These are phyloP conservation scores for Heteropelma amictum DNA, from an alignment of 2,888 invertebrate species.

Conservation along the genomic window DNA sequence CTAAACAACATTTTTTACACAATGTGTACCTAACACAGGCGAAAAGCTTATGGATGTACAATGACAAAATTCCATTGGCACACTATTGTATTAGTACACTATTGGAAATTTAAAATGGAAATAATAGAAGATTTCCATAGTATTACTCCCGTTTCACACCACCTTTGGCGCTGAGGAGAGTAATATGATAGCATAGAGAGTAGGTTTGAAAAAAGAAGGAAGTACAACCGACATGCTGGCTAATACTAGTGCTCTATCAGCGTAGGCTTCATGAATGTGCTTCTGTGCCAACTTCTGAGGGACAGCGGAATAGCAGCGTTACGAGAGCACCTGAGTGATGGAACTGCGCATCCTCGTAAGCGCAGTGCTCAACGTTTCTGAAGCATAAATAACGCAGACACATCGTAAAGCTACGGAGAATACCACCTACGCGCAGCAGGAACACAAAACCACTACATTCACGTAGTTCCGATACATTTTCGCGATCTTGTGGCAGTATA, in stretches of 20 bases:
- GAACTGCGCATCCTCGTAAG: constrained; percentile 27
- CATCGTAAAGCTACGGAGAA: constrained; percentile 65
- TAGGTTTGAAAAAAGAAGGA: constrained; percentile 13
- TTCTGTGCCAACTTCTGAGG: constrained; percentile 25
- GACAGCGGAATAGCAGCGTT: neutral
- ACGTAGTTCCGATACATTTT: constrained; percentile 72
- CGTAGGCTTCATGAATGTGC: constrained; percentile 63
- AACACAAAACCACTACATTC: constrained; percentile 58
- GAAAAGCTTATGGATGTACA: constrained; percentile 17
- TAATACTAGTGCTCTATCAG: neutral
- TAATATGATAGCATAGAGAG: constrained; percentile 28
- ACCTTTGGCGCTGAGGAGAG: too few species aligned
- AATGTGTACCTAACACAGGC: neutral
- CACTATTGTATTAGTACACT: neutral
- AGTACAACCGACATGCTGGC: neutral
- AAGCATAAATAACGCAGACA: constrained; percentile 70
- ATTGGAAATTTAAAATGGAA: constrained; percentile 20
- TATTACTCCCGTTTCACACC: constrained; percentile 16
- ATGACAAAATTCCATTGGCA: constrained; percentile 20
- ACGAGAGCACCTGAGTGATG: constrained; percentile 38
- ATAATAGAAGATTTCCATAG: constrained; percentile 31
- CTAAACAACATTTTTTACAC: constrained; percentile 15
- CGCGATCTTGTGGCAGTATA: constrained; percentile 38
- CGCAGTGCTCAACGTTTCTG: constrained; percentile 44
- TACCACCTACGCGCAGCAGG: constrained; percentile 32